phyloP scores from a whole-genome alignment of 2,797 vertebrate genomes.

The Schizopygopsis pylzovi region DNA sequence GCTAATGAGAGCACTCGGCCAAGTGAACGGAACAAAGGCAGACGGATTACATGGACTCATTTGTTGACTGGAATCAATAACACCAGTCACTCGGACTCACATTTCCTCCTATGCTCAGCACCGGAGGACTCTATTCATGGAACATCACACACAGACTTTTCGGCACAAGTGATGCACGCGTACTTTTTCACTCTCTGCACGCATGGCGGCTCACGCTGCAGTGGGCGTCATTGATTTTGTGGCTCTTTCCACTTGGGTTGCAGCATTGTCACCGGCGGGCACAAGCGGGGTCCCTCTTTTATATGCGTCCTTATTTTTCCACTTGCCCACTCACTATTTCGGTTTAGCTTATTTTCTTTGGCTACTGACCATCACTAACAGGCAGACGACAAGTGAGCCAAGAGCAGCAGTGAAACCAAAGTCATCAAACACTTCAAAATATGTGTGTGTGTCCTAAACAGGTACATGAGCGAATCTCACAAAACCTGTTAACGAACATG shows the following conservation, averaged over 20 bases:
- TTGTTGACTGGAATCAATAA: conserved; percentile 79
- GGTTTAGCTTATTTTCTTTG: conserved; percentile 35
- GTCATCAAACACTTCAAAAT: not conserved
- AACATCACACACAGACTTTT: conserved; percentile 40
- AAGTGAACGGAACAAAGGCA: conserved; percentile 79
- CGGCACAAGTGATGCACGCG: conserved; percentile 10
- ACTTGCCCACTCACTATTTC: conserved; percentile 38
- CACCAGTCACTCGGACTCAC: conserved; percentile 65
- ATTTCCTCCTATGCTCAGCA: conserved; percentile 44
- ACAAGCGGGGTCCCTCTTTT: conserved; percentile 22
- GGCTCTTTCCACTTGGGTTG: conserved; percentile 53
- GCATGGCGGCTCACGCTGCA: conserved; percentile 39
- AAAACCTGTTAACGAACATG: not conserved
- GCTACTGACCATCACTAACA: conserved; percentile 37
- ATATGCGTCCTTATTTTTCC: conserved; percentile 38
- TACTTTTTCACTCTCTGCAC: conserved; percentile 27
- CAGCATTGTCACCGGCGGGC: conserved; percentile 32
- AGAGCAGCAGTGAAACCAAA: not conserved
- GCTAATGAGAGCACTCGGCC: conserved; percentile 82
- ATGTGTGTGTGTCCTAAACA: not conserved
- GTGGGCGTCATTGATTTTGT: conserved; percentile 53
- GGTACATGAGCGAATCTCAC: not conserved
- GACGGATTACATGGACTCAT: conserved; percentile 77
- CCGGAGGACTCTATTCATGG: conserved; percentile 43
- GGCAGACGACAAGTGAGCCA: not conserved